These are phyloP conservation scores for Pseudorasbora parva DNA, from an alignment of 2,113 vertebrate genomes.

Conservation along the genomic window DNA sequence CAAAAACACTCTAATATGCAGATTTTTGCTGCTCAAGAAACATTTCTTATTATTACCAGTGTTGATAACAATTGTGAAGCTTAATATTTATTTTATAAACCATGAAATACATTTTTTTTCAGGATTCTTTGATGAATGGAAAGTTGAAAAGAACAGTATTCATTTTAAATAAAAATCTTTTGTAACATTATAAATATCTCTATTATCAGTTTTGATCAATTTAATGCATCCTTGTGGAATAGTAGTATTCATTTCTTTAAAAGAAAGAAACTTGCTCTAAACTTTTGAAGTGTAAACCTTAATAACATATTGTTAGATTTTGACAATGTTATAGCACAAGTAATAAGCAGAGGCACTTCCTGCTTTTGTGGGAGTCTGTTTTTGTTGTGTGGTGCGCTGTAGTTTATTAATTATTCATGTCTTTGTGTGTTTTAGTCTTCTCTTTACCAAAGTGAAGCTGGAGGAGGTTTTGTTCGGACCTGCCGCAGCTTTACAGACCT, in stretches of 20 bases:
- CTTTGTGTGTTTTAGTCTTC: conserved; percentile 78
- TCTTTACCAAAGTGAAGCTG: conserved; percentile 95
- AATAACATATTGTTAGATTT: background rate
- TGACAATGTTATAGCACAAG: background rate
- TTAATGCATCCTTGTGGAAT: background rate
- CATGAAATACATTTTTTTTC: background rate
- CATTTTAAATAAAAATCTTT: too few relatives aligned
- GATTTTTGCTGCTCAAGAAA: background rate
- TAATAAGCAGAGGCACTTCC: background rate
- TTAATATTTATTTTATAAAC: too few relatives aligned
- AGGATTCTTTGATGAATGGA: background rate
- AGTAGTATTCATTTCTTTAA: background rate
- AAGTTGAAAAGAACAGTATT: background rate
- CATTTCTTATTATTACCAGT: background rate
- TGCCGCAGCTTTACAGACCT: conserved; percentile 87
- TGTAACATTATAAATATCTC: too few relatives aligned
- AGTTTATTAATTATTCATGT: conserved; percentile 39
- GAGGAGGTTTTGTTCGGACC: conserved; percentile 87
- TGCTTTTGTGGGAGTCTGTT: background rate
- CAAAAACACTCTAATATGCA: too few relatives aligned
- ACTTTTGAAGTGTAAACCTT: background rate
- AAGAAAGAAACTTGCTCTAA: background rate
- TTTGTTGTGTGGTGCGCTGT: conserved; percentile 8
- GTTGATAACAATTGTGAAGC: too few relatives aligned
- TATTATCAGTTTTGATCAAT: background rate